Conservation (phyloP, 1,140 invertebrate genomes). For the Melanaphis sacchari region DNA sequence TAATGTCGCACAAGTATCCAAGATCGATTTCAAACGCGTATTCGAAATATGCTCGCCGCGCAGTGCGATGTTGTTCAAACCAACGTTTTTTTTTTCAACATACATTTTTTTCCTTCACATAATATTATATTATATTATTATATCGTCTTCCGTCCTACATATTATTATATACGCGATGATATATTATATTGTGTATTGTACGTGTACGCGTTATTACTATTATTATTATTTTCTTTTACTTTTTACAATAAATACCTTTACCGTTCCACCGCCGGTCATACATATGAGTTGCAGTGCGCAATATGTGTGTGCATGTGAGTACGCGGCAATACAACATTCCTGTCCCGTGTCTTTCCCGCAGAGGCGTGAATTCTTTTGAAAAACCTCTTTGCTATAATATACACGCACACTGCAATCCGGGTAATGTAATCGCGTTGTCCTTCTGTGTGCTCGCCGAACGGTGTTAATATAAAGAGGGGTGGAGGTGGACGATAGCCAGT, state of each 20-base stretch:
- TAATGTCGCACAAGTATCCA: not conserved
- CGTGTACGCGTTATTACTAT: not conserved
- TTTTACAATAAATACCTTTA: slow-evolving; percentile 42
- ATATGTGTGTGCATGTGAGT: not conserved
- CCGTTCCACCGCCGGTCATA: slow-evolving; percentile 27
- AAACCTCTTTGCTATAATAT: slow-evolving; percentile 5
- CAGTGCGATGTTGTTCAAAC: not conserved
- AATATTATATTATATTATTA: not conserved
- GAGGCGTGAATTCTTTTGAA: slow-evolving; percentile 57
- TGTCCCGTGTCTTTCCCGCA: slow-evolving; percentile 44
- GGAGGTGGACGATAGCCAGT: not conserved
- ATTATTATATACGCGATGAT: not conserved
- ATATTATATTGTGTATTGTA: not conserved
- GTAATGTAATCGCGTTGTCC: not conserved
- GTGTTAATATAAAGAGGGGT: not conserved
- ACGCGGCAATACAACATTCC: slow-evolving; percentile 48
- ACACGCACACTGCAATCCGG: not conserved
- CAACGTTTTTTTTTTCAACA: not conserved
- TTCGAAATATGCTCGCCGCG: slow-evolving; percentile 29
- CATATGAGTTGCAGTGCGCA: not conserved
- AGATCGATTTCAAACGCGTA: slow-evolving; percentile 12
- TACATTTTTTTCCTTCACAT: slow-evolving; percentile 7
- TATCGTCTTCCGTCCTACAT: slow-evolving; percentile 6
- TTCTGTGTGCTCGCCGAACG: not conserved
- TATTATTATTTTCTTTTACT: not conserved